Evolutionary conservation across 2,797 vertebrate species (phyloP).

Genomic region (Lithobates sylvaticus): DNA sequence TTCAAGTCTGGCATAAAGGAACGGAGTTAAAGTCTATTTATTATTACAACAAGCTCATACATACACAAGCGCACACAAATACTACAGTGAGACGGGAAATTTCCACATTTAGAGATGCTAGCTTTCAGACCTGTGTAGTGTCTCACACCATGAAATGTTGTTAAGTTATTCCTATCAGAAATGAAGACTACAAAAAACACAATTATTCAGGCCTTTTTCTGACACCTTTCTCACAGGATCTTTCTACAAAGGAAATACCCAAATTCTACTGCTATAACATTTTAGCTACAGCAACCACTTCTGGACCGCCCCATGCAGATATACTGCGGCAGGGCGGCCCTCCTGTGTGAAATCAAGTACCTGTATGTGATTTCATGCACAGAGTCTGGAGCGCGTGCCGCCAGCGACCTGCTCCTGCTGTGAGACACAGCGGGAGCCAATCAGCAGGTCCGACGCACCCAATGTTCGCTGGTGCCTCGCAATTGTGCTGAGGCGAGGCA

Average conservation of each 20-base stretch:
- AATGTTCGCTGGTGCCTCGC: too few relatives aligned
- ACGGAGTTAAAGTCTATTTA: neutral
- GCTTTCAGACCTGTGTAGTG: neutral
- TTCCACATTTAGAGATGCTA: constrained; percentile 43
- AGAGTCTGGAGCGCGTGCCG: too few relatives aligned
- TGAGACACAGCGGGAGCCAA: too few relatives aligned
- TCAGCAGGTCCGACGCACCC: too few relatives aligned
- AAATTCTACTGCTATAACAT: neutral
- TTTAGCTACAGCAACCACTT: neutral
- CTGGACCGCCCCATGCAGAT: too few relatives aligned
- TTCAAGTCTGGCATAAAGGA: neutral
- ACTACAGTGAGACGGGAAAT: constrained; percentile 32
- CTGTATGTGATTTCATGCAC: too few relatives aligned
- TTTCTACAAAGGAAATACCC: constrained; percentile 31
- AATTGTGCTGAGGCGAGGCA: too few relatives aligned
- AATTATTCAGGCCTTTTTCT: neutral
- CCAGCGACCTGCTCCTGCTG: too few relatives aligned
- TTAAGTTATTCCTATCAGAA: constrained; percentile 43
- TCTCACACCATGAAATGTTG: constrained; percentile 41
- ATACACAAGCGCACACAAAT: constrained; percentile 8
- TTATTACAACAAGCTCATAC: constrained; percentile 24
- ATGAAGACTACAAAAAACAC: constrained; percentile 11
- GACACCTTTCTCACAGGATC: neutral
- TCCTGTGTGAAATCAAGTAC: too few relatives aligned
- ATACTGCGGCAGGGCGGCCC: too few relatives aligned